Percentiles rank a stretch among this genome's conserved stretches.
phyloP scores from a whole-genome alignment of 2,113 vertebrate species.

The Serilophus lunatus region DNA sequence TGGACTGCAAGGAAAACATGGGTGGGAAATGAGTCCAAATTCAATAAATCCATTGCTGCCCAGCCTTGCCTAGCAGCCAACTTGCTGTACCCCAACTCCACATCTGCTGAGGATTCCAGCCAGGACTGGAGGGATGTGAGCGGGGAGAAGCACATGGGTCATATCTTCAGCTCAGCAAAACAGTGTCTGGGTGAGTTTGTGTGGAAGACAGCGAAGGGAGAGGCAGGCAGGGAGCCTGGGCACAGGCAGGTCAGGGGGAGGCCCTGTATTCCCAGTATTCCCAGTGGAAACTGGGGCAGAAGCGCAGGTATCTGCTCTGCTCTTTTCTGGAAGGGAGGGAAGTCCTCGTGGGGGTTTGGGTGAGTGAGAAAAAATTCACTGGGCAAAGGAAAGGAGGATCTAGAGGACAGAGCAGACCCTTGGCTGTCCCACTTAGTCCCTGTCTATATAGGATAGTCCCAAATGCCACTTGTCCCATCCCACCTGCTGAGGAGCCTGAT shows the following conservation, averaged over 20 bases:
- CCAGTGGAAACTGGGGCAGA: neutral
- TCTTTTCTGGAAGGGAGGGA: neutral
- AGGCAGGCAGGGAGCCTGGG: neutral
- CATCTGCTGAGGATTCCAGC: neutral
- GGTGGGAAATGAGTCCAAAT: neutral
- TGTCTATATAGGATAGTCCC: neutral
- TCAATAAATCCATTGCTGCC: constrained; percentile 46
- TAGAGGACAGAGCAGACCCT: neutral
- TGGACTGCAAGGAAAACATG: neutral
- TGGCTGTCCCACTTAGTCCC: neutral
- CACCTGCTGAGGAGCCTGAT: neutral
- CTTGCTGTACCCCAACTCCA: neutral
- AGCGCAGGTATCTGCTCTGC: neutral
- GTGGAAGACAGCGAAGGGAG: neutral
- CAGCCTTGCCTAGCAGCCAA: neutral
- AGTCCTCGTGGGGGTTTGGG: neutral
- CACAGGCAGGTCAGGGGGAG: neutral
- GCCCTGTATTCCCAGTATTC: neutral
- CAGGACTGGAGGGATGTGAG: neutral
- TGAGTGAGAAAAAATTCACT: neutral
- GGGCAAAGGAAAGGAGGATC: neutral
- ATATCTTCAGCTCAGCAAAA: neutral
- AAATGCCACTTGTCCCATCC: neutral
- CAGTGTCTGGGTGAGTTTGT: neutral
- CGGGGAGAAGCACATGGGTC: rapidly evolving